Base-by-base conservation (phyloP, 2,888 invertebrate genomes). In the Xestia sexstrigata region DNA sequence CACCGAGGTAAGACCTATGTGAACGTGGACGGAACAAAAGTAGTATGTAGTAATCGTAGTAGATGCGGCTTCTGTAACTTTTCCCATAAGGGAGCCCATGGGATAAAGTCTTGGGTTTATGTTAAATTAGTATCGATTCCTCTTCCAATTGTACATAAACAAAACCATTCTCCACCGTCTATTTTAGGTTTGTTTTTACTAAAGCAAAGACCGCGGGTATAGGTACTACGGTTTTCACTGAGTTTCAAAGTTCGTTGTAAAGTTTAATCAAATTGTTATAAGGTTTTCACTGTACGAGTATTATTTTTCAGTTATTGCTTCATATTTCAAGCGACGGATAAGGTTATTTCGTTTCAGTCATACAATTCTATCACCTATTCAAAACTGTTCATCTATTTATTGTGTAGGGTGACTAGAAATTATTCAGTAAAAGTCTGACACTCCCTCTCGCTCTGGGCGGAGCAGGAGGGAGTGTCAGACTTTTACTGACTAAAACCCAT, bases 271-370 rank as follows among this genome's bases (percentile, higher is more conserved):
- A 79, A 63, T 47, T 15, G 42, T 74, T 47, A 79, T 26, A 23
- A 52, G 49, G 49, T 78, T 71, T 74, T 62, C 17, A 52, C 8
- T 39, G 20, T 30, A 62, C n/a, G 4, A 47, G 52, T 79, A 47
- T 79, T 67, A 55, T 67, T 76, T 79, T 75, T 81, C 15, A 39
- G 15, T 67, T 62, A 79, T 47, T 65, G 30, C 23, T 81, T 35
- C 15, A 42, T 20, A 75, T 20, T 39, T 45, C 20, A 65, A 47
- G 20, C 39, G 11, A 47, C 0, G 20, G 9, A 30, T 78, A 0
- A 47, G 26, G 23, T 58, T 26, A 9, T 45, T 52, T n/a, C 39
- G 26, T 30, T 62, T 0, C 2, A 17, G 1, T 55, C 13, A 17
- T 26, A 49, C 13, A 52, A 39, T 0, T 30, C 39, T 26, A 35